These are phyloP conservation scores for Phorcus lineatus DNA, from an alignment of 2,888 invertebrate genomes.

Conservation along the genomic window DNA sequence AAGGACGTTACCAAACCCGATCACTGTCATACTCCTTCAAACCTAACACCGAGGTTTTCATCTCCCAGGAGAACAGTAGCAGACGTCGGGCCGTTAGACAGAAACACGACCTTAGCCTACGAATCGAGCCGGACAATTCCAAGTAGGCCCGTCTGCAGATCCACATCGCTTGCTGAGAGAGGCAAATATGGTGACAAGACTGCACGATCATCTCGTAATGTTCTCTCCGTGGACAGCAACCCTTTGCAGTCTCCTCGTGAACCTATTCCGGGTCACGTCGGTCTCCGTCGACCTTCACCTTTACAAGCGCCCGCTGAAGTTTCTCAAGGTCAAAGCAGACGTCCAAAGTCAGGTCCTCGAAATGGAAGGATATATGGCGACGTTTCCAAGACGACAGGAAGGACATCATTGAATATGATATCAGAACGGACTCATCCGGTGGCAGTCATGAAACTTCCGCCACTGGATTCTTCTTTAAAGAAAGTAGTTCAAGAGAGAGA, in stretches of 20 bases:
- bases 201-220: not conserved
- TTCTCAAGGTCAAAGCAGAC: not conserved
- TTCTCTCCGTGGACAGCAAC: slow-evolving; percentile 12
- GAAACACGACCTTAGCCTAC: not conserved
- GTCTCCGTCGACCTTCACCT: not conserved
- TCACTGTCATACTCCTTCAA: not conserved
- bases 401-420: not conserved
- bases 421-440: slow-evolving; percentile 32
- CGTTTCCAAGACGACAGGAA: not conserved
- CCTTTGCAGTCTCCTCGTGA: not conserved
- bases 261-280: not conserved
- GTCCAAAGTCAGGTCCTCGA: not conserved
- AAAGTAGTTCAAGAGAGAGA: slow-evolving; percentile 46
- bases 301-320: not conserved
- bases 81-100: not conserved
- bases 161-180: slow-evolving; percentile 11
- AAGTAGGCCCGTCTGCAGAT: not conserved
- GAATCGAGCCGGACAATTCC: not conserved
- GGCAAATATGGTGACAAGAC: not conserved
- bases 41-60: not conserved
- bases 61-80: not conserved
- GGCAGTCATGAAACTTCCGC: slow-evolving; percentile 54
- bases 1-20: not conserved
- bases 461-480: slow-evolving; percentile 45
- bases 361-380: not conserved